Conservation (phyloP, 2,113 vertebrate genomes). For the Malurus melanocephalus region DNA sequence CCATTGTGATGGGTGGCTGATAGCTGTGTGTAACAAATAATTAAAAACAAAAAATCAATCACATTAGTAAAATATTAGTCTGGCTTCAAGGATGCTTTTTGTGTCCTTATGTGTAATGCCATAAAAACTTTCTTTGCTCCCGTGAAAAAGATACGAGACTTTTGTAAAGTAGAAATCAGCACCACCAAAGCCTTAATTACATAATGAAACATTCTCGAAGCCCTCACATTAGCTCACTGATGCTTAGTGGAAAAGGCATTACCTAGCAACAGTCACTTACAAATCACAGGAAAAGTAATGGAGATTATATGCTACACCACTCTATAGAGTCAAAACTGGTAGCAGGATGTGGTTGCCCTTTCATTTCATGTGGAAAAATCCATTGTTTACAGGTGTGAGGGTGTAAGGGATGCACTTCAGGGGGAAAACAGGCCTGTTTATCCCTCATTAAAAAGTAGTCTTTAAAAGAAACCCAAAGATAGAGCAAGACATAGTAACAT, state of each 20-base stretch:
- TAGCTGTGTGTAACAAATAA: neutral
- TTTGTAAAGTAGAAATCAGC: neutral
- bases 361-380: conserved; percentile 37
- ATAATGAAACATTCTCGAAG: conserved; percentile 48
- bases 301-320: conserved; percentile 16
- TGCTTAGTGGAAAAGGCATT: conserved; percentile 54
- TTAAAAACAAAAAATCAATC: neutral
- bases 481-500: neutral
- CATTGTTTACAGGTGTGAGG: conserved; percentile 32
- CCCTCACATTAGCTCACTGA: conserved; percentile 49
- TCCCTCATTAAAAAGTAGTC: neutral
- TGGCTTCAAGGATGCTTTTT: neutral
- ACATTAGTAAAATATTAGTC: neutral
- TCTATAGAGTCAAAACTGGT: conserved; percentile 45
- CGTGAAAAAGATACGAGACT: neutral
- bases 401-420: neutral
- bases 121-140: neutral
- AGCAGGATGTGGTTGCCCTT: conserved; percentile 46
- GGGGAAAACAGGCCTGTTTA: neutral
- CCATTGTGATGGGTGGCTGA: neutral
- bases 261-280: conserved; percentile 69
- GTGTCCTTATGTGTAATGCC: neutral
- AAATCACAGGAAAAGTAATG: conserved; percentile 53
- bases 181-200: conserved; percentile 57
- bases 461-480: neutral